Percentiles rank a stretch among this genome's conserved stretches.
phyloP scores from a whole-genome alignment of 2,797 vertebrate species.

The Pteronotus mesoamericanus region DNA sequence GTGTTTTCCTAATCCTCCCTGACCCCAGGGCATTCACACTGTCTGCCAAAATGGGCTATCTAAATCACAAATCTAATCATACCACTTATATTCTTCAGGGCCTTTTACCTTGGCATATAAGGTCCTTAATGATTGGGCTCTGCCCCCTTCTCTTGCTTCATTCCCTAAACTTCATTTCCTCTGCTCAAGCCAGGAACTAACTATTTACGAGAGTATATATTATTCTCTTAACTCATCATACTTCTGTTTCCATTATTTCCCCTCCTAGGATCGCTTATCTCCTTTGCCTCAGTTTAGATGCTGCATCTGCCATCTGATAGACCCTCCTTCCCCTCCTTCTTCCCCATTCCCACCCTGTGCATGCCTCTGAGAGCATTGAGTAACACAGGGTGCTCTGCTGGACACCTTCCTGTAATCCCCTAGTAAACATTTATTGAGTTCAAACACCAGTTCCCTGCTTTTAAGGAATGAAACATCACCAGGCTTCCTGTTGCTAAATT shows the following conservation, averaged over 20 bases:
- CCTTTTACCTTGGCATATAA: background rate
- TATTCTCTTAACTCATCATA: background rate
- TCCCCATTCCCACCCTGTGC: background rate
- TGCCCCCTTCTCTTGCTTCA: background rate
- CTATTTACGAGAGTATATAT: background rate
- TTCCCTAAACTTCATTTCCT: background rate
- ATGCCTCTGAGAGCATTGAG: background rate
- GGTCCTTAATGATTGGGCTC: background rate
- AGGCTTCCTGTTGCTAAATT: background rate
- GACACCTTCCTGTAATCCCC: background rate
- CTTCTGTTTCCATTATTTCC: background rate
- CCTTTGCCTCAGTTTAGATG: conserved; percentile 13
- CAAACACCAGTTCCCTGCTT: background rate
- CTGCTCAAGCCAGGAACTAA: background rate
- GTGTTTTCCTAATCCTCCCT: background rate
- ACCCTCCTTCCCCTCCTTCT: background rate
- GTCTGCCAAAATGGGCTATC: background rate
- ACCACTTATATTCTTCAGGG: background rate
- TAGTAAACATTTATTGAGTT: background rate
- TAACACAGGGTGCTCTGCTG: background rate
- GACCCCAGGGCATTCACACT: background rate
- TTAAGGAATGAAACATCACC: background rate
- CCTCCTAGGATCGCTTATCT: background rate
- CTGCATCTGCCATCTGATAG: background rate
- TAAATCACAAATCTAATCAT: background rate